phyloP scores from a whole-genome alignment of 2,113 vertebrate species.

The human region GRCh38 chr1:79527001-79527500 shows the following conservation, averaged over 20 bases:
- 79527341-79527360: not conserved
- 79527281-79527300: conserved; percentile 76
- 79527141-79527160: conserved; percentile 78
- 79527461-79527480: not conserved
- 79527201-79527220: conserved; percentile 78
- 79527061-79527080: not conserved
- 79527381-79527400: not conserved
- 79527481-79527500: not conserved
- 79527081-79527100: conserved; percentile 62
- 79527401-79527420: not conserved
- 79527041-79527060: not conserved
- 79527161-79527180: conserved; percentile 73
- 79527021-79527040: conserved; percentile 14
- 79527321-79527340: conserved; percentile 46
- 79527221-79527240: conserved; percentile 80
- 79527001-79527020: not conserved
- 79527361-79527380: not conserved
- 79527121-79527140: conserved; percentile 60
- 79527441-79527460: not conserved
- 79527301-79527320: conserved; percentile 69
- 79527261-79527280: conserved; percentile 84
- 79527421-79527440: not conserved
- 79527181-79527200: conserved; percentile 73
- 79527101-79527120: conserved; percentile 45
- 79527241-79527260: conserved; percentile 79